These are phyloP conservation scores for Peromyscus eremicus DNA, from an alignment of 2,797 vertebrate genomes.

Conservation along the genomic window DNA sequence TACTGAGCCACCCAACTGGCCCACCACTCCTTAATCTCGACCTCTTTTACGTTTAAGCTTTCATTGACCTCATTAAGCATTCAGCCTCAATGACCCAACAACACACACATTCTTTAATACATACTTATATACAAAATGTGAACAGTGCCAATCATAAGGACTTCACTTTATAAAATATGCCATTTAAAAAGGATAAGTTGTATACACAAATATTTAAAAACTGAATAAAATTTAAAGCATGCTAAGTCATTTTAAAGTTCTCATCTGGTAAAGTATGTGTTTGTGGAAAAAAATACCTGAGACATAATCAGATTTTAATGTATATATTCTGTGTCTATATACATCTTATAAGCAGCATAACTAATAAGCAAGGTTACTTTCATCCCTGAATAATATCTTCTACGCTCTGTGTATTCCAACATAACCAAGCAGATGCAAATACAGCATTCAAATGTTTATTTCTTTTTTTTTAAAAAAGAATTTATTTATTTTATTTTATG, in stretches of 20 bases:
- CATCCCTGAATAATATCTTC: constrained; percentile 8
- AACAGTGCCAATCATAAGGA: background rate
- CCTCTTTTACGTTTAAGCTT: background rate
- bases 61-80: background rate
- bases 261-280: background rate
- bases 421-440: background rate
- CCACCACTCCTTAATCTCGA: background rate
- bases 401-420: background rate
- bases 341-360: background rate
- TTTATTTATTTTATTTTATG: too few species aligned
- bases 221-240: background rate
- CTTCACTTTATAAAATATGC: background rate
- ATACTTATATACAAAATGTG: background rate
- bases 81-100: background rate
- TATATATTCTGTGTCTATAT: background rate
- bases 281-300: background rate
- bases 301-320: constrained; percentile 16
- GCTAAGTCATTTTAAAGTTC: constrained; percentile 42
- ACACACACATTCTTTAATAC: background rate
- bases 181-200: background rate
- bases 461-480: too few species aligned
- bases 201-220: constrained; percentile 42
- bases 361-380: constrained; percentile 1
- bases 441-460: background rate
- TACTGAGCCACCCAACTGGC: background rate